Evolutionary conservation across 2,113 vertebrate species (phyloP), one percentile per base, ranked within the genome.

Genomic region (Silurus asotus): DNA sequence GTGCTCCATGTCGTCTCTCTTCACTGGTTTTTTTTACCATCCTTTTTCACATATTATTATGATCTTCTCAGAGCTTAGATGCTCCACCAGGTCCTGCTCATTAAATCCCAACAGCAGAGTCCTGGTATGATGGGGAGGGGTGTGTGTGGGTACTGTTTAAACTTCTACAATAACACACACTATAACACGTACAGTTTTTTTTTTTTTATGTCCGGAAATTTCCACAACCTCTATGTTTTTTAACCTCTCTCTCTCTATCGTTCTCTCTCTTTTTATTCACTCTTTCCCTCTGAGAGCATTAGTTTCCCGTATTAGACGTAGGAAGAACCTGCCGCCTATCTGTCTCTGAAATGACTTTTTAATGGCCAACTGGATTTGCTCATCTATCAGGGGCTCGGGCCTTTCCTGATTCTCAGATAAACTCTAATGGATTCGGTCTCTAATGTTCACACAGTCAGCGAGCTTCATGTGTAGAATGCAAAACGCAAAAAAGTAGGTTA

Each of bases 321-420:
- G 77, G 93, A 92, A 93, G 94, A 93, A 95, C 92, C 93, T 94
- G 92, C 93, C 93, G 92, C 92, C 94, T 94, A 95, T 95, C 94
- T 94, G 94, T 95, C 94, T 95, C 95, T 93, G 94, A 95, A 95
- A 95, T 94, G 92, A 95, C 94, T 94, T 95, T 95, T 95, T 95
- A 95, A 95, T 95, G 94, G 93, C 93, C 91, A 91, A 93, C 92
- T 92, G 93, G 92, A 93, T 90, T 93, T 92, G 91, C 92, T 92
- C 94, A 95, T 95, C 95, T 94, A 94, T 95, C 94, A 95, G 92
- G 87, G 89, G 89, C 90, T 90, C 90, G 91, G 89, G 92, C 89
- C 81, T 69, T 87, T 87, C 88, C 87, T 86, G 87, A 89, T 89
- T 88, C 87, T 84, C 88, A 84, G 89, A 89, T 89, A 88, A 88